These are phyloP conservation scores for Pachypanchax playfairii DNA, from an alignment of 2,113 vertebrate genomes.

Conservation along the genomic window DNA sequence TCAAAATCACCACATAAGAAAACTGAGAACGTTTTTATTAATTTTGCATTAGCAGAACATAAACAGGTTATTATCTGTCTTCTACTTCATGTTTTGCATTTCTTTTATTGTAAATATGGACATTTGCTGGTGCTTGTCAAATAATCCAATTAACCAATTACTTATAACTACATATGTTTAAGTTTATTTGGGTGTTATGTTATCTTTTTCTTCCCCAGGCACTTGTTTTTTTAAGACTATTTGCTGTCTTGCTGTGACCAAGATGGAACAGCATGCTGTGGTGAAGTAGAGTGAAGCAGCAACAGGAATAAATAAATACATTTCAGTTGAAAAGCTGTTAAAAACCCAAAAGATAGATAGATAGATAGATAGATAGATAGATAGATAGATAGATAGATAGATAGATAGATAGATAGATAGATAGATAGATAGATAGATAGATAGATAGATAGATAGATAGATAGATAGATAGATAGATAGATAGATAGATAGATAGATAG, in stretches of 20 bases:
- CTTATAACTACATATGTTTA: neutral
- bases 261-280: no score
- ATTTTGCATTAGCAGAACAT: neutral
- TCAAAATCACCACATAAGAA: neutral
- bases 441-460: slow-evolving; percentile 24
- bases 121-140: neutral
- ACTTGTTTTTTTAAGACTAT: neutral
- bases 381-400: slow-evolving; percentile 4
- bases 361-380: slow-evolving; percentile 15
- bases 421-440: slow-evolving; percentile 32
- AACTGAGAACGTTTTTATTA: neutral
- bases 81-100: neutral
- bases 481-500: no score
- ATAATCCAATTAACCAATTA: neutral
- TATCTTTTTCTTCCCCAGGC: no score
- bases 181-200: neutral
- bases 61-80: neutral
- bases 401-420: slow-evolving; percentile 17
- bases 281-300: no score
- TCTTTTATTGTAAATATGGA: neutral
- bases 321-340: no score
- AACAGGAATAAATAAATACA: no score
- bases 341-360: neutral
- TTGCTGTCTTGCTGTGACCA: no score
- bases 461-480: no score